phyloP scores from a whole-genome alignment of 2,797 vertebrate genomes.

The Enteromius paludinosus region DNA sequence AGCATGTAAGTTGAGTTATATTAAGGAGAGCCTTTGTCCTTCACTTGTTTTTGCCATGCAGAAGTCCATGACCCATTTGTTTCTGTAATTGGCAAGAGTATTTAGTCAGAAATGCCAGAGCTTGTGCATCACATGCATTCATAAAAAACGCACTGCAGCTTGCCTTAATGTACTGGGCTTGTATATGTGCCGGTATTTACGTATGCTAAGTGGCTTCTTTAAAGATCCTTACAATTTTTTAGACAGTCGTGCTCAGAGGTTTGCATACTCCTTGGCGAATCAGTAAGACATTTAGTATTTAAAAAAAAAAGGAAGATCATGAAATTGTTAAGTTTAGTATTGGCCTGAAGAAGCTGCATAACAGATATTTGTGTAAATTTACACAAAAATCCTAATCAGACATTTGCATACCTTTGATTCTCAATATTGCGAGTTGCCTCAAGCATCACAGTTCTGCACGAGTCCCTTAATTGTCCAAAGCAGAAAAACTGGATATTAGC shows the following conservation, averaged over 20 bases:
- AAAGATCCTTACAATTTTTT: slow-evolving; percentile 43
- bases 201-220: slow-evolving; percentile 51
- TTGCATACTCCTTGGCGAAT: slow-evolving; percentile 25
- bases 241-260: slow-evolving; percentile 24
- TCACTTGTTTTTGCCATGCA: slow-evolving; percentile 60
- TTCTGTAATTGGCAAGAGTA: slow-evolving; percentile 49
- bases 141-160: slow-evolving; percentile 30
- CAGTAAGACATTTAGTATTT: neutral
- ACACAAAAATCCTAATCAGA: neutral
- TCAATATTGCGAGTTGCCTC: slow-evolving; percentile 7
- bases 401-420: neutral
- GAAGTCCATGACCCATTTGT: slow-evolving; percentile 53
- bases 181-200: slow-evolving; percentile 39
- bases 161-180: slow-evolving; percentile 35
- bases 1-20: slow-evolving; percentile 54
- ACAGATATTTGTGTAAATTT: neutral
- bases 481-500: neutral
- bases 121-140: slow-evolving; percentile 58
- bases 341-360: neutral
- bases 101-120: slow-evolving; percentile 51
- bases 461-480: neutral
- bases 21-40: slow-evolving; percentile 53
- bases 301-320: neutral
- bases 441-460: slow-evolving; percentile 2
- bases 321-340: neutral